Conservation (phyloP, 2,797 vertebrate species). For the Smutsia temminckii region DNA sequence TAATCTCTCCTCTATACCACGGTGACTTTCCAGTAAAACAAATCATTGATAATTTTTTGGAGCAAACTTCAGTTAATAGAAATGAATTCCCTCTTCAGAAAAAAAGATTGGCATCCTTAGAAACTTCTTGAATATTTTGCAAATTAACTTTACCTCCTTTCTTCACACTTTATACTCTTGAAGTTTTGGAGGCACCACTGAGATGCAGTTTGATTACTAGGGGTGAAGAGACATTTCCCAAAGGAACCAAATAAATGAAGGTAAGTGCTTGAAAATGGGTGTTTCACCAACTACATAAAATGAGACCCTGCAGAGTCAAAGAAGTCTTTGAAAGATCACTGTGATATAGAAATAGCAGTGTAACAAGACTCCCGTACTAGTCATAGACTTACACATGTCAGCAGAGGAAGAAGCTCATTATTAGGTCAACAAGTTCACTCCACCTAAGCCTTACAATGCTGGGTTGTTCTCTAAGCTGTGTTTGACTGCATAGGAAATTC, state of each 20-base stretch:
- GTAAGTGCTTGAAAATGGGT: constrained; percentile 18
- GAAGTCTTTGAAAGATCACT: background rate
- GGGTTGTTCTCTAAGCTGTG: background rate
- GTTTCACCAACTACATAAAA: constrained; percentile 7
- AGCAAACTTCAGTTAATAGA: background rate
- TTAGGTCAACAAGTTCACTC: background rate
- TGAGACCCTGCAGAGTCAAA: background rate
- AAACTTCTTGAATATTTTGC: background rate
- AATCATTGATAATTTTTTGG: background rate
- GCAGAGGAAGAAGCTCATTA: background rate
- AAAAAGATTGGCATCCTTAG: background rate
- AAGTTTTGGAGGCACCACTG: background rate
- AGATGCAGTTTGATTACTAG: background rate
- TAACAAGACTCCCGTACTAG: background rate
- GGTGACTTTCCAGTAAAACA: background rate
- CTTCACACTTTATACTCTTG: background rate
- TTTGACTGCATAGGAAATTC: background rate
- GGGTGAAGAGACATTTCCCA: background rate
- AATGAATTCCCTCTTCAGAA: background rate
- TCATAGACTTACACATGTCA: background rate
- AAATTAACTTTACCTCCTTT: background rate
- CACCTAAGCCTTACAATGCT: background rate
- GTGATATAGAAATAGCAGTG: background rate
- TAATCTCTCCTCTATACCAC: background rate
- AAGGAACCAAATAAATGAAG: background rate